Conservation (phyloP, 2,113 vertebrate genomes). For the Saguinus imperator region DNA sequence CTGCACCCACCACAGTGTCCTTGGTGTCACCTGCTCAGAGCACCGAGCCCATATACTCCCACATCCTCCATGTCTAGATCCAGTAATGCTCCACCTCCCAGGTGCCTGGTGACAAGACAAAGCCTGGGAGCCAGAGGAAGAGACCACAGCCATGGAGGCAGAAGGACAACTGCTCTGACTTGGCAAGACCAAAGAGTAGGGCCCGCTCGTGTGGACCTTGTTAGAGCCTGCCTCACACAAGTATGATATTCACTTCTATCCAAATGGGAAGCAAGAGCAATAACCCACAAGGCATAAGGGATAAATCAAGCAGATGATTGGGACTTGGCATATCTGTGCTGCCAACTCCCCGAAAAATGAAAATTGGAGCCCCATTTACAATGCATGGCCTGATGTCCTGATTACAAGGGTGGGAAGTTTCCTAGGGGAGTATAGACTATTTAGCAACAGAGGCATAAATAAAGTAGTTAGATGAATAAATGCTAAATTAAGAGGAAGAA, state of each 20-base stretch:
- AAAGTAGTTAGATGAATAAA: slow-evolving; percentile 46
- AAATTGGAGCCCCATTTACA: neutral
- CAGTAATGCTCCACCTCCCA: neutral
- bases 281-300: neutral
- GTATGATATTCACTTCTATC: neutral
- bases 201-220: neutral
- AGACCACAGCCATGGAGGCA: neutral
- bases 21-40: neutral
- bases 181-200: neutral
- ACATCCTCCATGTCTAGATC: neutral
- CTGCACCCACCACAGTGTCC: neutral
- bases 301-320: neutral
- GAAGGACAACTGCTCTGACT: neutral
- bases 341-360: neutral
- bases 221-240: neutral
- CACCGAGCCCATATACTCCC: accelerated
- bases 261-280: neutral
- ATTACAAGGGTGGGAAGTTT: neutral
- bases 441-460: slow-evolving; percentile 52
- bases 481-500: slow-evolving; percentile 69
- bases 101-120: neutral
- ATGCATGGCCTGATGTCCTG: neutral
- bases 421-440: neutral
- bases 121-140: neutral
- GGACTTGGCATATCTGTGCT: neutral